phyloP scores from a whole-genome alignment of 2,797 vertebrate genomes.

The Chloroceryle amazona region DNA sequence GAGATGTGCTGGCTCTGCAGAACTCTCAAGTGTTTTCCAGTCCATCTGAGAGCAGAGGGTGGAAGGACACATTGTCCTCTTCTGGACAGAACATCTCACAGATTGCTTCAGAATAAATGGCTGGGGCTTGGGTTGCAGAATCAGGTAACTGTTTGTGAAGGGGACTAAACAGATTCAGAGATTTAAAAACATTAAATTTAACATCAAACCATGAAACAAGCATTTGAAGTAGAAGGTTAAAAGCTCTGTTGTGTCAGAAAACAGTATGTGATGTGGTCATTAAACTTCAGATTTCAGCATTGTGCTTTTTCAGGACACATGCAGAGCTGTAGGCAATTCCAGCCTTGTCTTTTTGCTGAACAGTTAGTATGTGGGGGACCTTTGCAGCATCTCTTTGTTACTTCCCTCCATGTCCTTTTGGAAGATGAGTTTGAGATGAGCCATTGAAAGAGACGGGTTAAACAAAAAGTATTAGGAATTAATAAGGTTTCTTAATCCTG shows the following conservation, averaged over 20 bases:
- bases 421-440: neutral
- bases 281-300: neutral
- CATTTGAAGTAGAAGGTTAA: neutral
- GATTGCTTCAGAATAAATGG: neutral
- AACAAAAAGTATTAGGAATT: neutral
- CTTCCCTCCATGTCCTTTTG: neutral
- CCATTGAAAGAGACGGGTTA: neutral
- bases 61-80: conserved; percentile 31
- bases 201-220: neutral
- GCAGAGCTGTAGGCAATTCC: neutral
- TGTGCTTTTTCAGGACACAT: neutral
- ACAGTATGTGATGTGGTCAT: neutral
- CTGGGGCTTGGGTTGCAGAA: neutral
- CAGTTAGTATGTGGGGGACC: accelerated
- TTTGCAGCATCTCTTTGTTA: neutral
- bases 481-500: neutral
- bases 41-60: neutral
- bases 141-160: neutral
- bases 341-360: neutral
- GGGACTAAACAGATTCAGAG: neutral
- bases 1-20: conserved; percentile 52
- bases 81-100: neutral
- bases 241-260: neutral
- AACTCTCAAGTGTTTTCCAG: neutral
- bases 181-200: neutral